phyloP scores from a whole-genome alignment of 1,140 invertebrate species.

The Paramacrobiotus metropolitanus region DNA sequence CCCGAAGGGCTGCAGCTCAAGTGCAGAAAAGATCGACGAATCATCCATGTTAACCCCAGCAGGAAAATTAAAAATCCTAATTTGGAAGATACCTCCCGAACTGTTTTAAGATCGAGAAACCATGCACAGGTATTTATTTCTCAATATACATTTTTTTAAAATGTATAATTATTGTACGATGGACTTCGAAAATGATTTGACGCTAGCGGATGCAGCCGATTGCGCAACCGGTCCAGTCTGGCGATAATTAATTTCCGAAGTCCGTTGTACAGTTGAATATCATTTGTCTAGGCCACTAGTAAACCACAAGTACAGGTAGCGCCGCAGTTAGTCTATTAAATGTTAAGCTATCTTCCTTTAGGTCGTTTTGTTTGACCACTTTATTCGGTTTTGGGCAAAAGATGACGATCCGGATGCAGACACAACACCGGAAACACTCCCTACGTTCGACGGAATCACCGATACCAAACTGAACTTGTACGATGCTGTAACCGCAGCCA shows the following conservation, averaged over 20 bases:
- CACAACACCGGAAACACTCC: neutral
- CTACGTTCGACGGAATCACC: neutral
- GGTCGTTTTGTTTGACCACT: conserved; percentile 2
- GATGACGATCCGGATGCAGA: neutral
- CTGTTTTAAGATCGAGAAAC: neutral
- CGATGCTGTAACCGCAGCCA: neutral
- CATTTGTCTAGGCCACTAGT: too few species aligned
- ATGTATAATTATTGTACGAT: too few species aligned
- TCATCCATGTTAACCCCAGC: conserved; percentile 26
- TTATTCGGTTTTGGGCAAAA: neutral
- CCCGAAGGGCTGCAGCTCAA: conserved; percentile 37
- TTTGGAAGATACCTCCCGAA: neutral
- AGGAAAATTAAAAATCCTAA: neutral
- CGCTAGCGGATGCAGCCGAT: too few species aligned
- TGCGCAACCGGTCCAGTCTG: too few species aligned
- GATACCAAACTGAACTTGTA: neutral
- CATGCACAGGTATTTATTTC: conserved; percentile 1
- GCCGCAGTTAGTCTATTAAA: too few species aligned
- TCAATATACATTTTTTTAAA: too few species aligned
- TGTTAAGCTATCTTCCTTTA: neutral
- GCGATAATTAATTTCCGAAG: too few species aligned
- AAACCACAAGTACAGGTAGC: too few species aligned
- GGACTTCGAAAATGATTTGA: too few species aligned
- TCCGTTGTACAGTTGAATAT: too few species aligned
- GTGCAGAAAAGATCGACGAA: conserved; percentile 26